Base-by-base conservation (phyloP, 2,113 vertebrate genomes). In the Menidia beryllina region DNA sequence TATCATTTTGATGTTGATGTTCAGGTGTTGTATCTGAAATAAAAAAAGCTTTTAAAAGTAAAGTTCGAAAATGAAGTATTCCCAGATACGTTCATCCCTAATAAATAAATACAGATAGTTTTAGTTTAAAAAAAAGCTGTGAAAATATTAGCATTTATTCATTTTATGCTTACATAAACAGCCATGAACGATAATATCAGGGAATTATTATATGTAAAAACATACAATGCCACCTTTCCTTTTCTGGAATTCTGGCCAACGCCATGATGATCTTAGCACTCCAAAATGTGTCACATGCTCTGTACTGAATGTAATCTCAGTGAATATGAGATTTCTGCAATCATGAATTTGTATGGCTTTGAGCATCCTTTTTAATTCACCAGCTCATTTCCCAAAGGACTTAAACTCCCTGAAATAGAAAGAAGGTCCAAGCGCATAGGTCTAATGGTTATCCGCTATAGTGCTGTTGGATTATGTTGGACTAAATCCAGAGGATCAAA, bases 401-500 rank as follows among this genome's bases (percentile, higher is more conserved):
- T 89, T 85, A 89, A 65, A 66, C 59, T 79, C 70, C 80, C 85
- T 39, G 74, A 90, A 88, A 90, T 90, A 89, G 83, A 89, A 86
- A 82, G 70, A 82, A 75, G 83, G 81, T 86, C 85, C 83, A 76
- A 89, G 88, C 81, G 84, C 88, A 85, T 75, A 77, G 86, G 90
- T 86, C 90, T 84, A 84, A 71, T 79, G 72, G 85, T 88, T 86
- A 91, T 91, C 90, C 75, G 51, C 86, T 83, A 83, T 89, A 86
- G 89, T 85, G 87, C 90, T 65, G 83, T 45, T 80, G 89, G 90
- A 91, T 91, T 91, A 91, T 76, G 77, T 72, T 74, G 72, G 81
- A 74, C 78, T 87, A 89, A 91, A 89, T 84, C 88, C 90, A 88
- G 50, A 81, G 83, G 89, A 88, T 90, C 89, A 91, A 86, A 90